Evolutionary conservation across 2,113 vertebrate genomes (phyloP), one percentile per base, ranked within the genome.

Genomic region (Eulacestoma nigropectus): DNA sequence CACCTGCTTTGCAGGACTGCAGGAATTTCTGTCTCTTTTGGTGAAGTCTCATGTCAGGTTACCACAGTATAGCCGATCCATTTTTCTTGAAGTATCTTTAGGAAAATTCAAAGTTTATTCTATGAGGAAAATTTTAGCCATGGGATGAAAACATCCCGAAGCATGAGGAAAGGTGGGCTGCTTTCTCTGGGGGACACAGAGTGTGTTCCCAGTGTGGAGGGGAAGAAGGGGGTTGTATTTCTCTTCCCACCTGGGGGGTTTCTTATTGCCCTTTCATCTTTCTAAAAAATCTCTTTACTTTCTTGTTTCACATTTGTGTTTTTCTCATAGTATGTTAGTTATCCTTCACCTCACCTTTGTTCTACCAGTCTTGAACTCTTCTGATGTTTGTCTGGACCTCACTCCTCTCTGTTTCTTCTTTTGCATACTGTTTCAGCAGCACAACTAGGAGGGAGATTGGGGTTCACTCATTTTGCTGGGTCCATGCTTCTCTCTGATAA

Each of bases 191-290:
- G 14, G 26, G 23, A n/a, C 4, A 22, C 6, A 23, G 26, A 25
- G 1, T 33, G 5, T 14, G 1, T 46, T 64, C 16, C 9, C 25
- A 59, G 19, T 1, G 0, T 10, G 35, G 7, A 49, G 12, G 7
- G 41, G 23, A 73, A 79, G 33, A 79, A 82, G 8, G 3, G 14
- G 18, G 17, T 1, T 2, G 0, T 39, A 59, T 49, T 81, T 84
- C 26, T 90, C 5, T 76, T 47, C 12, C 8, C 8, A 49, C 15
- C 6, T 75, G 9, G 10, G 9, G 10, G 10, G 14, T 80, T 76
- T 79, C 32, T 72, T 75, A 50, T 6, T 73, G 11, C 21, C 2
- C 32, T 70, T 79, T 35, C n/a, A 41, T 26, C 8, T 30, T 78
- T 68, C 11, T 39, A 63, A 74, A 69, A 83, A 27, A 8, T 53